Evolutionary conservation across 92 coral and sea anemone genomes (phyloP).

Genomic region (Nematostella vectensis): DNA sequence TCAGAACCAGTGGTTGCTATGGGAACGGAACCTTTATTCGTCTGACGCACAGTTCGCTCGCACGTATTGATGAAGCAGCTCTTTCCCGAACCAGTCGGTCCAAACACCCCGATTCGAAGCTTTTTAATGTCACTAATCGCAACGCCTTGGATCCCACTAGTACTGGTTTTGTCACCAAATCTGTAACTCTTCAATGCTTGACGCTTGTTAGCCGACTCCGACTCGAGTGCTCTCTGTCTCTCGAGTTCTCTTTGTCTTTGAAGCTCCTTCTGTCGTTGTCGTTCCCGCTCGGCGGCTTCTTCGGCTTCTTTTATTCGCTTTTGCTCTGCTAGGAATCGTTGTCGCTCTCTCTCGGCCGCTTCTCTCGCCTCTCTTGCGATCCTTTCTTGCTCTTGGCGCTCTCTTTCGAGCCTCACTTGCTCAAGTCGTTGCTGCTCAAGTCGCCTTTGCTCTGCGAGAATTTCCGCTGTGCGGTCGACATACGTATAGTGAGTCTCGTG

Average conservation of each 20-base stretch:
- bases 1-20: slow-evolving; percentile 41
- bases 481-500: slow-evolving; percentile 38
- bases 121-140: slow-evolving; percentile 28
- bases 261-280: slow-evolving; percentile 13
- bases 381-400: slow-evolving; percentile 15
- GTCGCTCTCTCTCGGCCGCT: slow-evolving; percentile 14
- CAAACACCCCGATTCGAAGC: slow-evolving; percentile 51
- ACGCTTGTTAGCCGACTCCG: slow-evolving; percentile 22
- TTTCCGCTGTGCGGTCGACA: slow-evolving; percentile 28
- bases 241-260: slow-evolving; percentile 5
- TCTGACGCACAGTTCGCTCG: slow-evolving; percentile 35
- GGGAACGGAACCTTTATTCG: slow-evolving; percentile 49
- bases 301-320: slow-evolving; percentile 15
- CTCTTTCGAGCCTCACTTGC: slow-evolving; percentile 17
- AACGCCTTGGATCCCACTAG: slow-evolving; percentile 7
- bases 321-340: slow-evolving; percentile 17
- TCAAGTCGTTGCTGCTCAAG: slow-evolving; percentile 23
- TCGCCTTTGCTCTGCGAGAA: slow-evolving; percentile 8
- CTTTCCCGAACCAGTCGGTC: slow-evolving; percentile 63
- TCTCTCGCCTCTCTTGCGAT: slow-evolving; percentile 22
- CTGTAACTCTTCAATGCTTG: slow-evolving; percentile 21
- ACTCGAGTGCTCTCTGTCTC: slow-evolving; percentile 14
- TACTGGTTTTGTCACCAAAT: slow-evolving; percentile 30
- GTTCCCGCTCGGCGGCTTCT: slow-evolving; percentile 8
- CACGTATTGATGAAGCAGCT: slow-evolving; percentile 61